A percentile compares a stretch with the other conserved stretches of the same genome.
These are phyloP conservation scores for Rhogogaster chlorosoma DNA, from an alignment of 2,888 invertebrate species.

Conservation along the genomic window DNA sequence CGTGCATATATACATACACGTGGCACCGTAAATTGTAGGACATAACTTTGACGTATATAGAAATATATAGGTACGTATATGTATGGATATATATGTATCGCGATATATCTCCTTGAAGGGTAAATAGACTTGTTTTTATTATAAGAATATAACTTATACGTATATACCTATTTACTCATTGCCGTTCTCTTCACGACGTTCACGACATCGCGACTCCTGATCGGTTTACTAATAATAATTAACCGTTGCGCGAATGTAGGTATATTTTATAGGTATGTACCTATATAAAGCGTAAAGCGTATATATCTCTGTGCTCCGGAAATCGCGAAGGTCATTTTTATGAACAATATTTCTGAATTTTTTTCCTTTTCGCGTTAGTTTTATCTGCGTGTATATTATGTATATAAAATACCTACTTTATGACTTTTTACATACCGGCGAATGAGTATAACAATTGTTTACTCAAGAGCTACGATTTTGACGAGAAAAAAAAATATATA, in stretches of 20 bases:
- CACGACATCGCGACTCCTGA: conserved; percentile 32
- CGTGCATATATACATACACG: neutral
- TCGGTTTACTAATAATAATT: conserved; percentile 42
- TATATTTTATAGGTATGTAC: neutral
- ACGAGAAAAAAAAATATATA: neutral
- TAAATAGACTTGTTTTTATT: conserved; percentile 35
- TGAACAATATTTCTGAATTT: conserved; percentile 1
- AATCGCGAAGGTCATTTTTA: conserved; percentile 33
- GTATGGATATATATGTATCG: neutral
- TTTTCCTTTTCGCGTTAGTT: neutral
- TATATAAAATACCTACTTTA: neutral
- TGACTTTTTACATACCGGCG: neutral
- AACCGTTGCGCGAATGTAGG: conserved; percentile 45
- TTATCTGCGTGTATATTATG: no score
- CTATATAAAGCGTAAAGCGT: conserved; percentile 11
- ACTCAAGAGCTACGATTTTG: neutral
- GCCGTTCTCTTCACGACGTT: conserved; percentile 5
- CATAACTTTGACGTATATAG: neutral
- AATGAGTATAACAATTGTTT: neutral
- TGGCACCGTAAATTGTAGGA: neutral
- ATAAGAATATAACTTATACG: conserved; percentile 2
- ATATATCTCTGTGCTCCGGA: neutral
- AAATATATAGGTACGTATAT: neutral
- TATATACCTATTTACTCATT: conserved; percentile 19
- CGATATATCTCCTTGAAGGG: conserved; percentile 25